Conservation (phyloP, 2,113 vertebrate species). For the Dendrocopos noguchii region DNA sequence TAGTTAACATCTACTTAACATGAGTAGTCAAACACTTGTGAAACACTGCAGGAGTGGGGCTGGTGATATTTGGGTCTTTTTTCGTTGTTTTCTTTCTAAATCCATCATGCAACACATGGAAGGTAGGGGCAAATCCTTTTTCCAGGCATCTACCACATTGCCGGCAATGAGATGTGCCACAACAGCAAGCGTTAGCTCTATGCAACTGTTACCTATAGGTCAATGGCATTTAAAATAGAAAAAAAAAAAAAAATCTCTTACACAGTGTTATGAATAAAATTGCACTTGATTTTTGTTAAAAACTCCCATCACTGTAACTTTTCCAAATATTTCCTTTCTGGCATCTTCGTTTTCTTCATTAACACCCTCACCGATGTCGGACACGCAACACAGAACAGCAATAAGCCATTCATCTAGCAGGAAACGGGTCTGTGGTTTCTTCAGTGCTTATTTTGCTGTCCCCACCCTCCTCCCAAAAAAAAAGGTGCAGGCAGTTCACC, state of each 20-base stretch:
- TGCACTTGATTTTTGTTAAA: slow-evolving; percentile 82
- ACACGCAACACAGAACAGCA: not conserved
- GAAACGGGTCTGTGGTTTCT: slow-evolving; percentile 54
- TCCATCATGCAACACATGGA: slow-evolving; percentile 22
- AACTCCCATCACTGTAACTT: slow-evolving; percentile 71
- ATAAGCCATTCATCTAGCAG: slow-evolving; percentile 23
- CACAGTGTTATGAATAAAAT: slow-evolving; percentile 82
- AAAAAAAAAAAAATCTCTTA: slow-evolving; percentile 80
- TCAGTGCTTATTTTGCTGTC: slow-evolving; percentile 44
- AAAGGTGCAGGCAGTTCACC: slow-evolving; percentile 65
- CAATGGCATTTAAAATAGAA: slow-evolving; percentile 82
- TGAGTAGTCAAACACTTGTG: slow-evolving; percentile 13
- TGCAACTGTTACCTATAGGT: slow-evolving; percentile 68
- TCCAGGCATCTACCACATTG: slow-evolving; percentile 77
- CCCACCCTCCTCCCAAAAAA: slow-evolving; percentile 26
- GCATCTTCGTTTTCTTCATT: slow-evolving; percentile 41
- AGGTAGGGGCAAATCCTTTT: slow-evolving; percentile 63
- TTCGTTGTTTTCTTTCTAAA: not conserved
- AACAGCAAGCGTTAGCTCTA: slow-evolving; percentile 62
- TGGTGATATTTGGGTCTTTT: not conserved
- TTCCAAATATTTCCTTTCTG: slow-evolving; percentile 53
- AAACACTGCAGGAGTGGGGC: slow-evolving; percentile 9
- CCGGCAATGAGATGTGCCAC: slow-evolving; percentile 82
- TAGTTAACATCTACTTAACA: not conserved
- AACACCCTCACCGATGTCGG: not conserved